These are phyloP conservation scores for Lithosia quadra DNA, from an alignment of 2,888 invertebrate species.

Conservation along the genomic window DNA sequence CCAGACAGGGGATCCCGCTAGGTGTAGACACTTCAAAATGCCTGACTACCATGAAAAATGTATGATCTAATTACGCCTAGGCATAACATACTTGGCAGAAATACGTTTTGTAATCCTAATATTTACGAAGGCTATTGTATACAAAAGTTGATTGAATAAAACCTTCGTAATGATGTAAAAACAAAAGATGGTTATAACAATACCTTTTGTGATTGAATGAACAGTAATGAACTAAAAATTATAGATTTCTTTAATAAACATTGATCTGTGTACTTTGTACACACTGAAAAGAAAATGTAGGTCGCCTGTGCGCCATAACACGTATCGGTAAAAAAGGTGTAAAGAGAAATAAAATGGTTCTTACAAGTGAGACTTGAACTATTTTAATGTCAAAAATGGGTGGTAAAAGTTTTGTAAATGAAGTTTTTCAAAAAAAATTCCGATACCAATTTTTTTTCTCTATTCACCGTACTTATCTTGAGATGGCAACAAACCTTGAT, in stretches of 20 bases:
- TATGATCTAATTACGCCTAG: constrained; percentile 3
- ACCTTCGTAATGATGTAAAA: neutral
- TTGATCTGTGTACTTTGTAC: neutral
- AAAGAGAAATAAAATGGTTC: neutral
- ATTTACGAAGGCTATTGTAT: constrained; percentile 1
- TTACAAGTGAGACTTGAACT: no score
- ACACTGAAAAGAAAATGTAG: neutral
- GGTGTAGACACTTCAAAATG: no score
- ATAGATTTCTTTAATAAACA: neutral
- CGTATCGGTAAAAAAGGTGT: neutral
- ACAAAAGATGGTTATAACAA: neutral
- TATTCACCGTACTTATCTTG: no score
- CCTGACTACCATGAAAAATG: constrained; percentile 9
- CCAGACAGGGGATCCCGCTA: no score
- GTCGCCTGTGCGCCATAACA: neutral
- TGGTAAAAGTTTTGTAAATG: no score
- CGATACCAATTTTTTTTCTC: no score
- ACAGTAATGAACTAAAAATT: constrained; percentile 6
- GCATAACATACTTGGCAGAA: neutral
- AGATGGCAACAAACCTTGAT: no score
- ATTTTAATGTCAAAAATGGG: no score
- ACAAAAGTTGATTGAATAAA: neutral
- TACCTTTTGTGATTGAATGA: constrained; percentile 1
- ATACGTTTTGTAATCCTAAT: neutral
- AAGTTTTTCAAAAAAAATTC: no score